Percentiles rank a stretch among this genome's conserved stretches.
phyloP scores from a whole-genome alignment of 64 coral and sea anemone genomes.

The Pocillopora damicornis region DNA sequence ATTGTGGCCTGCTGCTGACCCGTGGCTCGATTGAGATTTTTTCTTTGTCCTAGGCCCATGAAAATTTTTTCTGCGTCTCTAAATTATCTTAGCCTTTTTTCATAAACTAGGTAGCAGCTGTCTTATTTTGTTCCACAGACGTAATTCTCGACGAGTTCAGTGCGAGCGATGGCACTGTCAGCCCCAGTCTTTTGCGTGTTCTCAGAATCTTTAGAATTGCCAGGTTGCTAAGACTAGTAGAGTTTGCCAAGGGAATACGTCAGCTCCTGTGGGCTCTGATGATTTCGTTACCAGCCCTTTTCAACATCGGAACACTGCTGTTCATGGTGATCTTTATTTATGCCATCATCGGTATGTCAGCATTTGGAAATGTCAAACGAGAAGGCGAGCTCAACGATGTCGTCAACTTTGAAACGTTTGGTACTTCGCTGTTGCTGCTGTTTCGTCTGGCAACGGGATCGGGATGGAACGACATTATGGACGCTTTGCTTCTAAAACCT shows the following conservation, averaged over 20 bases:
- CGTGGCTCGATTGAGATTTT: no score
- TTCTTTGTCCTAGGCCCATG: no score
- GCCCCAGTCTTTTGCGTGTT: conserved; percentile 73
- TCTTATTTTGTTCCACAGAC: conserved; percentile 13
- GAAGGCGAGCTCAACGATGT: conserved; percentile 75
- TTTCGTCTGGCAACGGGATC: conserved; percentile 84
- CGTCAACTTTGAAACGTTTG: conserved; percentile 93
- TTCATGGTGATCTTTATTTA: conserved; percentile 90
- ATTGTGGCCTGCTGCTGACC: no score
- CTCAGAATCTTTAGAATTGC: conserved; percentile 82
- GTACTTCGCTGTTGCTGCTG: conserved; percentile 71
- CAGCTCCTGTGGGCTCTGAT: conserved; percentile 79
- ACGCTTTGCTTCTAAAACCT: conserved; percentile 67
- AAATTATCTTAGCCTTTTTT: no score
- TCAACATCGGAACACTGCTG: conserved; percentile 84
- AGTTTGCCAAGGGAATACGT: conserved; percentile 94
- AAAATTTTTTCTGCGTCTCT: no score
- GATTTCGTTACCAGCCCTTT: conserved; percentile 82
- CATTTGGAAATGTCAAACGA: conserved; percentile 75
- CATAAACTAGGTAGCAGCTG: no score
- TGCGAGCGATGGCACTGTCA: conserved; percentile 30
- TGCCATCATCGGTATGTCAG: conserved; percentile 84
- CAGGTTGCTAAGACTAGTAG: conserved; percentile 66
- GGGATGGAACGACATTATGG: conserved; percentile 88
- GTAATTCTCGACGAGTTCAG: conserved; percentile 45